A percentile compares a stretch with the other conserved stretches of the same genome.
Conservation (phyloP, 2,113 vertebrate genomes). For the Chlamydotis undulata region DNA sequence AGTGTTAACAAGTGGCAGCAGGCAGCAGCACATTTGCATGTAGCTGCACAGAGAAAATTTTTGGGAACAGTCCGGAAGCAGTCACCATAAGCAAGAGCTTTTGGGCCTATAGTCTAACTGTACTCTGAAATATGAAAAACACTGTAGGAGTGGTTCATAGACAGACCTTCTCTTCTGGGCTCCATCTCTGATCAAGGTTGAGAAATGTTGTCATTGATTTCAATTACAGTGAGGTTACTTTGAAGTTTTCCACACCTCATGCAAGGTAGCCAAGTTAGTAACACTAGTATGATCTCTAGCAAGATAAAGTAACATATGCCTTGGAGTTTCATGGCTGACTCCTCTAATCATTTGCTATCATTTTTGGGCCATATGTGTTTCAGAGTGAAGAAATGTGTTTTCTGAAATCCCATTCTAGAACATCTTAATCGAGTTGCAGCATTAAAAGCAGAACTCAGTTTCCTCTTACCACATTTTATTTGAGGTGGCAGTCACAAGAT, state of each 20-base stretch:
- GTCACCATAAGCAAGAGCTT: background rate
- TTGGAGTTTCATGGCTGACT: background rate
- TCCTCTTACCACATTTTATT: background rate
- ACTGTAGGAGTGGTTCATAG: background rate
- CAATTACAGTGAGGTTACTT: background rate
- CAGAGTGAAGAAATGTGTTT: background rate
- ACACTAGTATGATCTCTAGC: background rate
- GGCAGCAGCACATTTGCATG: background rate
- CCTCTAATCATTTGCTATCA: background rate
- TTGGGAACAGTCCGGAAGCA: background rate
- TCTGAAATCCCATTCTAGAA: background rate
- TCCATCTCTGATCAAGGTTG: background rate
- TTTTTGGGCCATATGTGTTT: background rate
- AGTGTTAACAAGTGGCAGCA: background rate
- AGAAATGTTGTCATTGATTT: background rate
- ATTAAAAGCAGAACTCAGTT: background rate
- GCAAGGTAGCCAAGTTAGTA: fast-evolving
- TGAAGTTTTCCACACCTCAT: background rate
- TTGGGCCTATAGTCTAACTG: background rate
- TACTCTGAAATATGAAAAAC: background rate
- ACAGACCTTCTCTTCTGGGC: background rate
- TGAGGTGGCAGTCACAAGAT: background rate
- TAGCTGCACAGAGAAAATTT: background rate
- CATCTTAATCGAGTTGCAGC: background rate
- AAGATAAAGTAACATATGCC: background rate